Evolutionary conservation across 2,888 invertebrate genomes (phyloP).

Genomic region (Anoncus sp.): DNA sequence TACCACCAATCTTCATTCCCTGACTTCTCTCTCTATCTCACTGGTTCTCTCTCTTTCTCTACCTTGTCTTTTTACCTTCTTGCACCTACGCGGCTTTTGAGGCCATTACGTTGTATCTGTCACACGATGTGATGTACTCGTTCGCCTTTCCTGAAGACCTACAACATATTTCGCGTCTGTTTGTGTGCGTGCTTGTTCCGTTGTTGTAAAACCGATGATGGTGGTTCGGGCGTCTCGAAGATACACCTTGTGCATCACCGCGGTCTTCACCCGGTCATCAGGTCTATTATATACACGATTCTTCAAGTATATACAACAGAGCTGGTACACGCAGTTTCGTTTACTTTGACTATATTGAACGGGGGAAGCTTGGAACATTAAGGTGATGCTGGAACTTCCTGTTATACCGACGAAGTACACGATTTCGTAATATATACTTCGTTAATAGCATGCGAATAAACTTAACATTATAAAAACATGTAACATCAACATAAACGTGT

Average conservation of each 20-base stretch:
- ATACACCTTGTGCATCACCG: conserved; percentile 25
- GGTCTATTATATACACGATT: not conserved
- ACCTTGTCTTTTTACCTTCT: not conserved
- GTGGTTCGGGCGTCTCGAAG: conserved; percentile 6
- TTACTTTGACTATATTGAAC: not conserved
- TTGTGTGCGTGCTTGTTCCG: conserved; percentile 21
- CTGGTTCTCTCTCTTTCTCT: conserved; percentile 18
- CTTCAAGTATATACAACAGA: not conserved
- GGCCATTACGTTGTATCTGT: not conserved
- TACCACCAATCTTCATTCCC: conserved; percentile 79
- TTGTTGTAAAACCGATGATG: not conserved
- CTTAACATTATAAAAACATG: too few relatives aligned
- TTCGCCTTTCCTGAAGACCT: conserved; percentile 42
- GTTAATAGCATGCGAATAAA: too few relatives aligned
- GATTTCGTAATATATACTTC: too few relatives aligned
- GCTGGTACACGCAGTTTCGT: not conserved
- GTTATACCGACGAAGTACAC: too few relatives aligned
- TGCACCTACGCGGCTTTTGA: not conserved
- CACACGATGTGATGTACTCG: conserved; percentile 6
- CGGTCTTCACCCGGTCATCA: not conserved
- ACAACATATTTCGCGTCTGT: conserved; percentile 14
- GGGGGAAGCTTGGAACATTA: too few relatives aligned
- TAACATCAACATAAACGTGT: too few relatives aligned
- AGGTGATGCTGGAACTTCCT: too few relatives aligned
- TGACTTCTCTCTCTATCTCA: conserved; percentile 34